Conservation (phyloP, 2,113 vertebrate genomes). For the Crypturellus undulatus region DNA sequence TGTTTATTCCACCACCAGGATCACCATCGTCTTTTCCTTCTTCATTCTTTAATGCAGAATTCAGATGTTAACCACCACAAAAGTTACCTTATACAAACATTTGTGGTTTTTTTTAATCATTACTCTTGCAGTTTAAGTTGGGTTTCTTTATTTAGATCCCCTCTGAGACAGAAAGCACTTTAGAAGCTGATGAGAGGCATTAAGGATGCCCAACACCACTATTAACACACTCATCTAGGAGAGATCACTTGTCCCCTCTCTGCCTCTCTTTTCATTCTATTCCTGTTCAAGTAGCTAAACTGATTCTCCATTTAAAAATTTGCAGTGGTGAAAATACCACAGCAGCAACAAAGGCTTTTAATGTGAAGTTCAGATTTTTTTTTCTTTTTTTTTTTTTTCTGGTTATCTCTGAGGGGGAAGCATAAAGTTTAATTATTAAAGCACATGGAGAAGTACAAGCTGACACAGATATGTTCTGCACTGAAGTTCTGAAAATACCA, state of each 20-base stretch:
- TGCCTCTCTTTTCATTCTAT: neutral
- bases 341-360: neutral
- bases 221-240: neutral
- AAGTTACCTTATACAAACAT: neutral
- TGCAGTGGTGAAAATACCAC: neutral
- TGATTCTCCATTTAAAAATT: neutral
- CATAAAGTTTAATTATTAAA: neutral
- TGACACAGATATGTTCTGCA: neutral
- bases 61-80: neutral
- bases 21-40: constrained; percentile 72
- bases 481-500: neutral
- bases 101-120: neutral
- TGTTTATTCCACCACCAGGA: constrained; percentile 57
- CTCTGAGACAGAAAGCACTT: neutral
- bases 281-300: neutral
- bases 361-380: fast-evolving
- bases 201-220: neutral
- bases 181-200: neutral
- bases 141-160: neutral
- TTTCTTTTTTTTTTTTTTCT: neutral
- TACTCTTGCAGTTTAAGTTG: neutral
- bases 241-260: neutral
- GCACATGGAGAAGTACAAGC: neutral
- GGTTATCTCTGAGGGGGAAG: neutral
- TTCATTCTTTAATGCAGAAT: constrained; percentile 77